Base-by-base conservation (phyloP, 2,888 invertebrate genomes). In the Meiosimyza decipiens region DNA sequence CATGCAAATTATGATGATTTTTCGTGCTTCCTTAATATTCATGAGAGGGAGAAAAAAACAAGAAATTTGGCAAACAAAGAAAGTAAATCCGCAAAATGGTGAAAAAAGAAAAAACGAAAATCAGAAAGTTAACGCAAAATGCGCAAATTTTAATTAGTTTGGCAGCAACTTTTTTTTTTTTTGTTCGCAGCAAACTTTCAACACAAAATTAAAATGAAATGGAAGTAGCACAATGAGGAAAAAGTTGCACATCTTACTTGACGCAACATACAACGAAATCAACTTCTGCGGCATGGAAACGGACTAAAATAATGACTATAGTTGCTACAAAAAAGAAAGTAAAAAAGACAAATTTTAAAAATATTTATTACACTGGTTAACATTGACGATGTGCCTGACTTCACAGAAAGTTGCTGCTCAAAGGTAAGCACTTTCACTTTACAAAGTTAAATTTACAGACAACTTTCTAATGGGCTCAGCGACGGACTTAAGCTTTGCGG, bases 101-200 rank as follows among this genome's bases (percentile, higher is more conserved):
- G 18, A 12, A 47, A 50, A 22, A 15, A 49, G 49, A 11, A 50
- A 18, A 22, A n/a, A 50, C 9, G 11, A 18, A 49, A 47, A 49
- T 16, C 5, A 9, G 40, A 63, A 3, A 16, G 9, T 11, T 7
- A 63, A 49, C n/a, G 40, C 16, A 11, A 63, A 49, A 47, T 22
- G 60, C 60, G 40, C 60, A 62, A 40, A 47, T 40, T 62, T n/a
- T 40, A 62, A 62, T 62, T 15, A 62, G 60, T 47, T 62, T 62
- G 33, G n/a, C n/a, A 33, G 60, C n/a, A 47, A 62, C 22, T 50
- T 13, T 50, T 3, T 22, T 22, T 22, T 33, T 16, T n/a, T 50
- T 63, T 63, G 16, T 12, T 28, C 28, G 57, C 57, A 15, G 15
- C 47, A 40, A 40, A 49, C 28, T 51, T 65, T 28, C 51, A 33